These are phyloP conservation scores for Nephrotoma guestfalica DNA, from an alignment of 2,888 invertebrate genomes.

Conservation along the genomic window DNA sequence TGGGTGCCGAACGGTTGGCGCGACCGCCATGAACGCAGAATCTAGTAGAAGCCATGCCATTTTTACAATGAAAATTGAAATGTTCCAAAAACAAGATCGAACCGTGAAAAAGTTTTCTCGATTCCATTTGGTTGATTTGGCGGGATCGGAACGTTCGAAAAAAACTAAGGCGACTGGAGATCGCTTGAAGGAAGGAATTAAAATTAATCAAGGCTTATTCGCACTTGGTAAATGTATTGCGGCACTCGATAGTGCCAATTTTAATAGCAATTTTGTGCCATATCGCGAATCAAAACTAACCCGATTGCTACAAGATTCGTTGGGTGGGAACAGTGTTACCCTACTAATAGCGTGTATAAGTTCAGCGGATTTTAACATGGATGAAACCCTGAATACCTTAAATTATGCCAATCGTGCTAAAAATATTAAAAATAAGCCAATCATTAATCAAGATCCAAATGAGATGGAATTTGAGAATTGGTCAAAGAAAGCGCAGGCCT, in stretches of 20 bases:
- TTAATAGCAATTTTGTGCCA: constrained; percentile 46
- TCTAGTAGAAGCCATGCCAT: constrained; percentile 87
- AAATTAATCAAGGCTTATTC: constrained; percentile 82
- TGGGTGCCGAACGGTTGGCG: constrained; percentile 60
- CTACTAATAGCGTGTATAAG: constrained; percentile 93
- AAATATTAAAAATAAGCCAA: constrained; percentile 78
- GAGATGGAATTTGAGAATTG: constrained; percentile 60
- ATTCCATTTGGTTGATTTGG: constrained; percentile 83
- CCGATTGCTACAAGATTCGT: constrained; percentile 78
- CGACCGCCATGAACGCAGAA: constrained; percentile 83
- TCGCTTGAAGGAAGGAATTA: constrained; percentile 75
- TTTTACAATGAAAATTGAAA: constrained; percentile 57
- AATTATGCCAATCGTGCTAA: constrained; percentile 78
- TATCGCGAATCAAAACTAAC: constrained; percentile 91
- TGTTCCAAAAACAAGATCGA: constrained; percentile 33
- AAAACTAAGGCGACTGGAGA: constrained; percentile 83
- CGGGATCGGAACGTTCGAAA: constrained; percentile 81
- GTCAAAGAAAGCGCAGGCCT: constrained; percentile 27
- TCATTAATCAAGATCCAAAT: constrained; percentile 71
- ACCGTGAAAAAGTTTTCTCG: constrained; percentile 62
- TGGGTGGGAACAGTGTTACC: constrained; percentile 91
- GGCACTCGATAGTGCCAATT: constrained; percentile 56
- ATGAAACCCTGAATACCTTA: constrained; percentile 79
- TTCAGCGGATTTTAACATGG: constrained; percentile 76
- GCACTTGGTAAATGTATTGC: constrained; percentile 92